phyloP scores from a whole-genome alignment of 2,888 invertebrate species.

The Tetropium fuscum region DNA sequence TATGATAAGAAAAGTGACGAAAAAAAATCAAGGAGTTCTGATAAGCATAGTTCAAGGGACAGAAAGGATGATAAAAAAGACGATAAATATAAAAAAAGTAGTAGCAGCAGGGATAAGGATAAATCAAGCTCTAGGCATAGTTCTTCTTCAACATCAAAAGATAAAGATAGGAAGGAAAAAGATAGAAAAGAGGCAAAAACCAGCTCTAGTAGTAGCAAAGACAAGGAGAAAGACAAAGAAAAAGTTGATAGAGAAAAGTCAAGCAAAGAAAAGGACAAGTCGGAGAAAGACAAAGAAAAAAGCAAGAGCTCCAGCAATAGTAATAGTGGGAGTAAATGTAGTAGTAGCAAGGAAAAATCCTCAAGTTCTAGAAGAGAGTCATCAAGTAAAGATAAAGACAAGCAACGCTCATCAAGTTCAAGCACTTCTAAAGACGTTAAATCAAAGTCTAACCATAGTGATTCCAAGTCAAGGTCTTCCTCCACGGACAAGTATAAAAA shows the following conservation, averaged over 20 bases:
- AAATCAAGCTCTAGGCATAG: slow-evolving; percentile 40
- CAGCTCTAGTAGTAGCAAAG: slow-evolving; percentile 37
- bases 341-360: slow-evolving; percentile 42
- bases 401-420: slow-evolving; percentile 38
- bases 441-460: slow-evolving; percentile 50
- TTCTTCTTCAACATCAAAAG: slow-evolving; percentile 26
- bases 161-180: slow-evolving; percentile 43
- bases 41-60: slow-evolving; percentile 62
- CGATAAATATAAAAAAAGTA: slow-evolving; percentile 47
- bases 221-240: slow-evolving; percentile 35
- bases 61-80: slow-evolving; percentile 55
- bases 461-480: slow-evolving; percentile 50
- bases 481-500: slow-evolving; percentile 42
- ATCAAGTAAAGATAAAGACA: slow-evolving; percentile 43
- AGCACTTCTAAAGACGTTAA: slow-evolving; percentile 52
- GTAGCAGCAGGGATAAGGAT: slow-evolving; percentile 27
- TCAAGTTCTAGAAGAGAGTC: slow-evolving; percentile 42
- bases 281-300: slow-evolving; percentile 36
- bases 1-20: slow-evolving; percentile 36
- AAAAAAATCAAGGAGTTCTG: slow-evolving; percentile 63
- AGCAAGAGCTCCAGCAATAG: slow-evolving; percentile 22
- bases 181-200: slow-evolving; percentile 46
- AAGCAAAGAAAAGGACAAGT: slow-evolving; percentile 30
- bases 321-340: slow-evolving; percentile 55
- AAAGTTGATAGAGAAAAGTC: slow-evolving; percentile 22